Conservation (phyloP, 2,113 vertebrate genomes). For the Cebidichthys violaceus region DNA sequence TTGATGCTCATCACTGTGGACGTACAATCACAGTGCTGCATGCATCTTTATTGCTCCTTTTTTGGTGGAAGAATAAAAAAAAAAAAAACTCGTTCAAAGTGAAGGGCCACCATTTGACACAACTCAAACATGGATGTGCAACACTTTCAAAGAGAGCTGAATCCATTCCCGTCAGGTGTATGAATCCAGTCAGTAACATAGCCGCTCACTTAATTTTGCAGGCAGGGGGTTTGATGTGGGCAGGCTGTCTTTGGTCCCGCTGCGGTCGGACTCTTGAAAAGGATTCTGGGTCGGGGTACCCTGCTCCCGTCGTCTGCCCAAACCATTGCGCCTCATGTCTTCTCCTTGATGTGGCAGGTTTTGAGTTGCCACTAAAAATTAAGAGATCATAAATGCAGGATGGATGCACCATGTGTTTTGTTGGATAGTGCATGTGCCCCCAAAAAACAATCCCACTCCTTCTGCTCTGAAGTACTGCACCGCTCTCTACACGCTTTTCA, state of each 20-base stretch:
- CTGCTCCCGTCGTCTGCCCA: constrained; percentile 53
- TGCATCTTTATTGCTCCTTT: neutral
- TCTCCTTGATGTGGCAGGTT: constrained; percentile 72
- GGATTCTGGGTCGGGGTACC: constrained; percentile 58
- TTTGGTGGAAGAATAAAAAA: neutral
- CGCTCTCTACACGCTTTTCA: neutral
- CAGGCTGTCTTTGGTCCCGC: constrained; percentile 41
- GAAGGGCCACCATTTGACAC: constrained; percentile 7
- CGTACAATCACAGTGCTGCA: too few species aligned
- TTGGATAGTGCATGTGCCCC: constrained; percentile 34
- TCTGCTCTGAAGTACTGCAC: neutral
- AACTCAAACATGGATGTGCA: neutral
- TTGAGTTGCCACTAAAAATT: constrained; percentile 60
- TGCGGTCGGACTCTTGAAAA: constrained; percentile 61
- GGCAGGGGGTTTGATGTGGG: constrained; percentile 66
- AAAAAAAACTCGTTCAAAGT: too few species aligned
- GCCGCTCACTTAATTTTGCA: constrained; percentile 23
- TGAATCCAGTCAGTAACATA: constrained; percentile 30
- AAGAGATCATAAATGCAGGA: constrained; percentile 71
- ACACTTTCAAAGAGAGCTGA: constrained; percentile 15
- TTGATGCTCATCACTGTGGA: too few species aligned
- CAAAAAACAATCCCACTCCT: constrained; percentile 10
- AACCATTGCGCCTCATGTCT: constrained; percentile 53
- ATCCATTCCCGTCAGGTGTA: constrained; percentile 43
- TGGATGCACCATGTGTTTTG: constrained; percentile 70